Conservation (phyloP, 2,797 vertebrate genomes). For the Lepilemur septentrionalis region DNA sequence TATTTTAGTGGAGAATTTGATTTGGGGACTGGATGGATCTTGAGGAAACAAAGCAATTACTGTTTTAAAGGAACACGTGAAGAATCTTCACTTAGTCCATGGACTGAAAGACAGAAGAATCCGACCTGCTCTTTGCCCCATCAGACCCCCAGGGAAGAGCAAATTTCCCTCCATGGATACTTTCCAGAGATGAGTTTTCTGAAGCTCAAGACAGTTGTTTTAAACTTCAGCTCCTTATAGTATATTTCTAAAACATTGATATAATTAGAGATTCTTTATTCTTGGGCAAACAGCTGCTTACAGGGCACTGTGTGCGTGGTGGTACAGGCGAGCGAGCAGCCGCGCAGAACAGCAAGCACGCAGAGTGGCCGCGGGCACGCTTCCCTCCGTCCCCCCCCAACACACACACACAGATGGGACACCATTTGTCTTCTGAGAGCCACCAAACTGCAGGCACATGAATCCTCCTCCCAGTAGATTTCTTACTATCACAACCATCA, state of each 20-base stretch:
- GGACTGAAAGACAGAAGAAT: not conserved
- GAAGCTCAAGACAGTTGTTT: constrained; percentile 69
- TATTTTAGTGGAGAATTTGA: constrained; percentile 68
- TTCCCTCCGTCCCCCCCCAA: not conserved
- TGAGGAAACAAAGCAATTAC: constrained; percentile 48
- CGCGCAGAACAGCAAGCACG: constrained; percentile 7
- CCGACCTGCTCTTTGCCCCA: constrained; percentile 33
- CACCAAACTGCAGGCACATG: not conserved
- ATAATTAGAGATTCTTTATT: constrained; percentile 52
- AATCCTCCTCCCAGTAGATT: not conserved
- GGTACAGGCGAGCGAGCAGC: constrained; percentile 19
- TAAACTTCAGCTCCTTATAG: constrained; percentile 57
- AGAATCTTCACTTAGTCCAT: constrained; percentile 61
- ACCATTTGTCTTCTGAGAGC: constrained; percentile 44
- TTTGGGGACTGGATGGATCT: constrained; percentile 31
- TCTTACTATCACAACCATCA: not conserved
- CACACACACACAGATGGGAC: accelerated
- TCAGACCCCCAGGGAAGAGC: constrained; percentile 45
- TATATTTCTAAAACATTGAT: constrained; percentile 69
- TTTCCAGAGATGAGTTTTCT: constrained; percentile 71
- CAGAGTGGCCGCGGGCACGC: constrained; percentile 44
- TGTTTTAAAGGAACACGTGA: constrained; percentile 46
- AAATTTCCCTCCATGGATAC: constrained; percentile 33
- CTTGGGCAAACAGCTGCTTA: constrained; percentile 67
- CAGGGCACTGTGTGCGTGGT: constrained; percentile 24